Conservation (phyloP, 1,140 invertebrate species). For the Psilanteris sp. region DNA sequence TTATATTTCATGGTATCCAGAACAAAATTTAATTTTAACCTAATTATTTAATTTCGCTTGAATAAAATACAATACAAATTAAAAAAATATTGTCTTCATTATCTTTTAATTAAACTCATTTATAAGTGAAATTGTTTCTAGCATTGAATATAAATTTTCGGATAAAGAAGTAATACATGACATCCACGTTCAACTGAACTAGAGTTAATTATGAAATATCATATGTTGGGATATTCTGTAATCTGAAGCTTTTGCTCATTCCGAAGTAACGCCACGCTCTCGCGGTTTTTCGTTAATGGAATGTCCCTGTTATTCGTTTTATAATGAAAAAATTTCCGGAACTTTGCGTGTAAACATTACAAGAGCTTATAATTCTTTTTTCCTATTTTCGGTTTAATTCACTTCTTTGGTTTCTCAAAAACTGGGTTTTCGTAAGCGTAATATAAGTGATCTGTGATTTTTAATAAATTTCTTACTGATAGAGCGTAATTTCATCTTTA, state of each 20-base stretch:
- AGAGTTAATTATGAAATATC: conserved; percentile 50
- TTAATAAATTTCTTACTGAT: too few species aligned
- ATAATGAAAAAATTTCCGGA: conserved; percentile 19
- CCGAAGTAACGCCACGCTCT: conserved; percentile 11
- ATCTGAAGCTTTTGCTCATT: conserved; percentile 39
- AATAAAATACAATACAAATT: too few species aligned
- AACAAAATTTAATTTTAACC: too few species aligned
- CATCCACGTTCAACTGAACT: conserved; percentile 6
- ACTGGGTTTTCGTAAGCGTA: too few species aligned
- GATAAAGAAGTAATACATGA: conserved; percentile 28
- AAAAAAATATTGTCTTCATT: too few species aligned
- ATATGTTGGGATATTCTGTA: conserved; percentile 31
- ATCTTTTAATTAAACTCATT: conserved; percentile 41
- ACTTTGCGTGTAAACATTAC: conserved; percentile 23
- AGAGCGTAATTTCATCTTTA: too few species aligned
- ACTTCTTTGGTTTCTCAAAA: neutral
- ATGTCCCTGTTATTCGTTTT: conserved; percentile 39
- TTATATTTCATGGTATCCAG: too few species aligned
- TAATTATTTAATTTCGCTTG: too few species aligned
- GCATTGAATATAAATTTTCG: conserved; percentile 40
- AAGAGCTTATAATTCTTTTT: neutral
- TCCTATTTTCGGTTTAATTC: neutral
- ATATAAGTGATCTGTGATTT: too few species aligned
- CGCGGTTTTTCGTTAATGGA: conserved; percentile 51
- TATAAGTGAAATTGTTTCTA: conserved; percentile 34